Evolutionary conservation across 2,797 vertebrate genomes (phyloP), one percentile per base, ranked within the genome.

Genomic region (Muraenolepis orangiensis): DNA sequence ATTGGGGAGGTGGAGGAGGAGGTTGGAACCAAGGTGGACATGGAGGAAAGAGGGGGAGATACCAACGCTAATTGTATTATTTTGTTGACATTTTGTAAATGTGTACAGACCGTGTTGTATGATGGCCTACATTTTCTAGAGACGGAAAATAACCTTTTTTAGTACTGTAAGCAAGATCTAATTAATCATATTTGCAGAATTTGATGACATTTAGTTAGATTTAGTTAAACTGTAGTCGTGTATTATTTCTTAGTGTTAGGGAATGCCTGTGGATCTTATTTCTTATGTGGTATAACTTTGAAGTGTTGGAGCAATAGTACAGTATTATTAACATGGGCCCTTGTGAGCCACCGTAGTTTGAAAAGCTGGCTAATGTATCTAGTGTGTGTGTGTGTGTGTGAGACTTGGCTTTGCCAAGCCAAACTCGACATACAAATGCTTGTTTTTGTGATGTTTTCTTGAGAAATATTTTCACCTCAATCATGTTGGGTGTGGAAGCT

Each of bases 11-110:
- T 0, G 71, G 84, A 1, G 40, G 85, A 16, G 42, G 89, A 28
- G 91, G 92, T 32, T 81, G 92, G 16, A 90, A 92, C 0, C 87
- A 93, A 78, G 93, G 94, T 61, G 91, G 94, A 40, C 91, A 94
- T 10, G 91, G 85, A 70, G 91, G 91, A 66, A 91, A 91, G 70
- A 81, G 86, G 76, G 87, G 88, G 61, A 83, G 91, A 12, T 92
- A 91, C 82, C 78, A 89, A 77, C 88, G 89, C 80, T 91, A 78
- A 73, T 69, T 29, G 77, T 23, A 61, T 20, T 72, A 18, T 69
- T 57, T 23, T 64, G 51, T 74, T 46, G 26, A 14, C n/a, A 1
- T 46, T 74, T 69, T 78, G 20, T 75, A 6, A 18, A 70, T n/a
- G 28, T n/a, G 72, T 66, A 8, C 12, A 70, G n/a, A 68, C 11